These are phyloP conservation scores for Malurus cyaneus DNA, from an alignment of 2,113 vertebrate genomes.

Conservation along the genomic window DNA sequence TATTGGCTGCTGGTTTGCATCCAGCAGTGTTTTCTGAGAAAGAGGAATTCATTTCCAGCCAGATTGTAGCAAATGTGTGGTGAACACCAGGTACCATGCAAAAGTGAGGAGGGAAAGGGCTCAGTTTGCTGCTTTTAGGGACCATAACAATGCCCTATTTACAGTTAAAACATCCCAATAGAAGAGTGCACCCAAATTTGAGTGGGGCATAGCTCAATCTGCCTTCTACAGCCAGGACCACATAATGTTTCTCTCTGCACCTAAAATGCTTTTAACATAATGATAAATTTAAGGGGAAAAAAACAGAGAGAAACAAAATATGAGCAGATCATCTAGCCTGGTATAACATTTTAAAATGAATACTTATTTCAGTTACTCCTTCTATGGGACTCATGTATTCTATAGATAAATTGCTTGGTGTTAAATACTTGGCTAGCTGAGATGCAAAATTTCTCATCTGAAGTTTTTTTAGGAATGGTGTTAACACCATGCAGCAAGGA, in stretches of 20 bases:
- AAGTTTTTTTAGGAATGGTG: background rate
- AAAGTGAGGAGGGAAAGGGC: background rate
- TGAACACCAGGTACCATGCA: background rate
- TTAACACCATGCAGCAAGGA: background rate
- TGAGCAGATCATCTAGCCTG: background rate
- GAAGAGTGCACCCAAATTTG: background rate
- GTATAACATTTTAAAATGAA: background rate
- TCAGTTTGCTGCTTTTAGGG: background rate
- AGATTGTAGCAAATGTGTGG: background rate
- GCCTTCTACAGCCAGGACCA: background rate
- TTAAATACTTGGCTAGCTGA: background rate
- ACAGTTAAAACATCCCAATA: background rate
- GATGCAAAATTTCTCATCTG: background rate
- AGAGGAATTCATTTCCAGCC: background rate
- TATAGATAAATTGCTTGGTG: background rate
- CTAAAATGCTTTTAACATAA: background rate
- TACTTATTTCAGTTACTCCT: background rate
- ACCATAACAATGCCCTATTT: background rate
- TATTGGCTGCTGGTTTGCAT: conserved; percentile 5
- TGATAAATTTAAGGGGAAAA: too few species aligned
- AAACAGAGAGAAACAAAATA: background rate
- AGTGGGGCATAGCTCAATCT: background rate
- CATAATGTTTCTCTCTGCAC: background rate
- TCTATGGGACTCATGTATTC: background rate
- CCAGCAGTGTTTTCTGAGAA: background rate